These are phyloP conservation scores for Apomyelois bistriatella DNA, from an alignment of 2,888 invertebrate genomes.

Conservation along the genomic window DNA sequence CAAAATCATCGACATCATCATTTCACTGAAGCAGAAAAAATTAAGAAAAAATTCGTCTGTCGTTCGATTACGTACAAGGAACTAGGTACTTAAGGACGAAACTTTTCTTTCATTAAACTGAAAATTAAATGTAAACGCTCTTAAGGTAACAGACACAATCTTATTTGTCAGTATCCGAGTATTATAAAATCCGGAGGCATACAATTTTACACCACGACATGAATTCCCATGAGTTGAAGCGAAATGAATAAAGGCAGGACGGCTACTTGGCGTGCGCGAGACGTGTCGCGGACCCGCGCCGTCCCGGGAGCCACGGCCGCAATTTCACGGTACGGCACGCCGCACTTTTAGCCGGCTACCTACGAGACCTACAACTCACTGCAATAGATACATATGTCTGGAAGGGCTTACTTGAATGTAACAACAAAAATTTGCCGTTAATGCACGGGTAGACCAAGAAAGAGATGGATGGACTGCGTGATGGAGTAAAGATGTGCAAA, in stretches of 20 bases:
- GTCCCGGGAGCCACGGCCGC: conserved; percentile 26
- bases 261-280: conserved; percentile 29
- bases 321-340: conserved; percentile 39
- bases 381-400: too few species aligned
- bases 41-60: not conserved
- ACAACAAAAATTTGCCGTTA: too few species aligned
- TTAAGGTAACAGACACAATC: not conserved
- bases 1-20: too few species aligned
- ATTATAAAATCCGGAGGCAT: conserved; percentile 4
- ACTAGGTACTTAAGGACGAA: too few species aligned
- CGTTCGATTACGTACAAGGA: too few species aligned
- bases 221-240: conserved; percentile 17
- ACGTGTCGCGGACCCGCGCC: conserved; percentile 23
- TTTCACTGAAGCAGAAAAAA: too few species aligned
- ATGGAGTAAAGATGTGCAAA: too few species aligned
- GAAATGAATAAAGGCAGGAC: conserved; percentile 38
- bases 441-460: too few species aligned
- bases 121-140: not conserved
- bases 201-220: conserved; percentile 4
- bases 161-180: conserved; percentile 8
- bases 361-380: not conserved
- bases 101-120: too few species aligned
- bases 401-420: too few species aligned
- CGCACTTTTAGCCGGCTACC: conserved; percentile 9
- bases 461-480: too few species aligned